Evolutionary conservation across 2,113 vertebrate species (phyloP).

Genomic region (Carettochelys insculpta): DNA sequence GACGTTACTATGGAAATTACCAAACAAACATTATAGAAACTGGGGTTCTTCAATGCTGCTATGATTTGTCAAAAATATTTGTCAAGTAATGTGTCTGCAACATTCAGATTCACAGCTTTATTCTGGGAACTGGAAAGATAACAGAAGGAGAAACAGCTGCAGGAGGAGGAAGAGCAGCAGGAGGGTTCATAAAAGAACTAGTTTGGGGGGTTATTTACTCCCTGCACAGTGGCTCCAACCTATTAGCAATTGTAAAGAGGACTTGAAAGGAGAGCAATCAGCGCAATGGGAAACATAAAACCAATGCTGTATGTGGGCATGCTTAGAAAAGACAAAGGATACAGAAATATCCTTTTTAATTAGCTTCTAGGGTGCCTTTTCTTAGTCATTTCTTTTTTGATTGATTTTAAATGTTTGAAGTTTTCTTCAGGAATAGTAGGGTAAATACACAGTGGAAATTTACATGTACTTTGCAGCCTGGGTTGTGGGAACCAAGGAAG

Average conservation of each 20-base stretch:
- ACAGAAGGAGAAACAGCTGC: slow-evolving; percentile 66
- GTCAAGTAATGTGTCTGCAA: slow-evolving; percentile 34
- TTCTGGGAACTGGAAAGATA: slow-evolving; percentile 42
- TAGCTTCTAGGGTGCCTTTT: background rate
- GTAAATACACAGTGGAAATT: background rate
- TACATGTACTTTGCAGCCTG: background rate
- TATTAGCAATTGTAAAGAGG: background rate
- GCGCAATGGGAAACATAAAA: slow-evolving; percentile 20
- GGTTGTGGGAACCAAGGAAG: background rate
- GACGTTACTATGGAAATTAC: slow-evolving; percentile 28
- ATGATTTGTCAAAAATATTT: slow-evolving; percentile 35
- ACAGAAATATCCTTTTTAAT: background rate
- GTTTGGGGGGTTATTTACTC: slow-evolving; percentile 59
- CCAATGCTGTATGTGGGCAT: background rate
- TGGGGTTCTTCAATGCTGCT: slow-evolving; percentile 17
- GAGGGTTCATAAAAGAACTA: slow-evolving; percentile 51
- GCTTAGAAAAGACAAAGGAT: slow-evolving; percentile 38
- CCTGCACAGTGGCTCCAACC: background rate
- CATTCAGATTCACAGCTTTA: slow-evolving; percentile 45
- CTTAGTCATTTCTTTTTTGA: background rate
- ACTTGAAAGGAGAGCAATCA: slow-evolving; percentile 20
- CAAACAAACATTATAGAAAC: background rate
- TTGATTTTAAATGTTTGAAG: background rate
- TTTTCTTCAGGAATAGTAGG: background rate
- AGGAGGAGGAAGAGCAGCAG: slow-evolving; percentile 54